These are phyloP conservation scores for Odontophorus gujanensis DNA, from an alignment of 2,113 vertebrate species.

Conservation along the genomic window DNA sequence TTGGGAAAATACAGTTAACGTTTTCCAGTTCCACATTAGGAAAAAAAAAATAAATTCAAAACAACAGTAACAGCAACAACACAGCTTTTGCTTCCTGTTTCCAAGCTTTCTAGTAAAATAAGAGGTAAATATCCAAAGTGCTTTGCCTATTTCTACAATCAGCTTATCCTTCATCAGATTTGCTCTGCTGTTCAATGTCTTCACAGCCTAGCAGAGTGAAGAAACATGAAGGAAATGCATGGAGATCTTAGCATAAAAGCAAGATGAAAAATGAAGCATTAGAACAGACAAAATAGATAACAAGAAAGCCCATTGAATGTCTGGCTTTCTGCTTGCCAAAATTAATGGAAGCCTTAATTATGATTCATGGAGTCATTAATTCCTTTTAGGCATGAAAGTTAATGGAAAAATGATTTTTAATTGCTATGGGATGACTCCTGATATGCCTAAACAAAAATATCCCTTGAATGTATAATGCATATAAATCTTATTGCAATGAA, in stretches of 20 bases:
- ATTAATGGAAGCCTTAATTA: constrained; percentile 74
- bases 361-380: constrained; percentile 77
- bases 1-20: not conserved
- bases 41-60: not conserved
- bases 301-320: constrained; percentile 47
- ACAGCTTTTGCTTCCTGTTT: not conserved
- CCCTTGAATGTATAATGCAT: constrained; percentile 58
- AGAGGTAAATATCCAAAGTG: not conserved
- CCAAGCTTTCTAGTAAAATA: not conserved
- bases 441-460: constrained; percentile 72
- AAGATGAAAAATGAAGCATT: constrained; percentile 66
- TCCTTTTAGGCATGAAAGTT: constrained; percentile 67
- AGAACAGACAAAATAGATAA: constrained; percentile 42
- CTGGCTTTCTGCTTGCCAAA: constrained; percentile 60
- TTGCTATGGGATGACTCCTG: constrained; percentile 66
- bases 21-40: not conserved
- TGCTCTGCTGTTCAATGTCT: not conserved
- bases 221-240: not conserved
- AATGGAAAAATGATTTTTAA: constrained; percentile 82
- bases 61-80: not conserved
- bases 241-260: constrained; percentile 31
- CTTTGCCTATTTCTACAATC: not conserved
- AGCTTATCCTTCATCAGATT: not conserved
- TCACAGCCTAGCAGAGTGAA: not conserved
- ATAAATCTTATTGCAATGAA: too few species aligned